Evolutionary conservation across 2,113 vertebrate genomes (phyloP).

Genomic region (Thunnus thynnus): DNA sequence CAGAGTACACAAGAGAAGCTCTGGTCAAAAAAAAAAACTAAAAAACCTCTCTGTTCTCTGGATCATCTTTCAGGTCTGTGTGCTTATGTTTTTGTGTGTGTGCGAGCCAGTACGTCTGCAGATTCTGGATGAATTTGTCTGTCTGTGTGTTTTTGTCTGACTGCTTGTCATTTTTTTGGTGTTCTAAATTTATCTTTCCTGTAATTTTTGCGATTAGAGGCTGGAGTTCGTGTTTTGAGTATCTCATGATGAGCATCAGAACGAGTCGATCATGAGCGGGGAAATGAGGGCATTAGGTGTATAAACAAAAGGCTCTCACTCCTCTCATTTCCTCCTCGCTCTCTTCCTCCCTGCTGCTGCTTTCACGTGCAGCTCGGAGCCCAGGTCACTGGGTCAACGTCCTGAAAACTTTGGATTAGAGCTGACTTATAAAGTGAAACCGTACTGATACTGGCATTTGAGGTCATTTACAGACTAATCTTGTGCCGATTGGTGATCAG

Average conservation of each 20-base stretch:
- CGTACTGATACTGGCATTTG: background rate
- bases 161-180: slow-evolving; percentile 10
- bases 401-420: slow-evolving; percentile 32
- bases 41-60: slow-evolving; percentile 37
- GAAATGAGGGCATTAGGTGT: slow-evolving; percentile 22
- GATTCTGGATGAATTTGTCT: slow-evolving; percentile 8
- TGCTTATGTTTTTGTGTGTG: slow-evolving; percentile 6
- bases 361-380: slow-evolving; percentile 22
- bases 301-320: slow-evolving; percentile 14
- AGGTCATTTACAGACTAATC: slow-evolving; percentile 13
- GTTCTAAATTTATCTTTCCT: slow-evolving; percentile 31
- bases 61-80: slow-evolving; percentile 50
- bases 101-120: slow-evolving; percentile 3
- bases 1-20: slow-evolving; percentile 49
- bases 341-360: slow-evolving; percentile 30
- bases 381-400: slow-evolving; percentile 58
- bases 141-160: background rate
- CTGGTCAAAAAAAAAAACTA: slow-evolving; percentile 30
- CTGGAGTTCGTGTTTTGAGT: background rate
- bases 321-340: slow-evolving; percentile 3
- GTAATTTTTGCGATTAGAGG: slow-evolving; percentile 33
- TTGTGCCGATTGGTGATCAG: too few relatives aligned
- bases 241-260: slow-evolving; percentile 5
- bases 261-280: background rate
- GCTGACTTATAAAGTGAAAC: slow-evolving; percentile 22